A percentile compares a stretch with the other conserved stretches of the same genome.
phyloP scores from a whole-genome alignment of 2,888 invertebrate genomes.

The Oxycera nigricornis region DNA sequence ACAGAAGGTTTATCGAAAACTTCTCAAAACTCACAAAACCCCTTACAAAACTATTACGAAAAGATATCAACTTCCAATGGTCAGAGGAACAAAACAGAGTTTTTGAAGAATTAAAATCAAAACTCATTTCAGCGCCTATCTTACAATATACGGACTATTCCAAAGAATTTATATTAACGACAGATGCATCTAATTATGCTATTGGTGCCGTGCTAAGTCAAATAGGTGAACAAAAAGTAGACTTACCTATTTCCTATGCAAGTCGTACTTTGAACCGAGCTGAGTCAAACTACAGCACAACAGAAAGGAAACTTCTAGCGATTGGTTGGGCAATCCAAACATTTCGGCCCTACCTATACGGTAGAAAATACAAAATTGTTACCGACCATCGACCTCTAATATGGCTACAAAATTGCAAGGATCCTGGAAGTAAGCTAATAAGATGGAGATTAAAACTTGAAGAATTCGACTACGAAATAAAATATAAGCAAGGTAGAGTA shows the following conservation, averaged over 20 bases:
- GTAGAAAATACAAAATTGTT: background rate
- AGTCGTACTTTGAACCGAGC: background rate
- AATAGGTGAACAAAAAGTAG: background rate
- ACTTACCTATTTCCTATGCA: background rate
- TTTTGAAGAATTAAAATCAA: background rate
- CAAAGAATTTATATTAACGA: constrained; percentile 6
- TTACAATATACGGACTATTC: too few species aligned
- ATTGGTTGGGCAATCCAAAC: too few species aligned
- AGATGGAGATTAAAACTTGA: constrained; percentile 13
- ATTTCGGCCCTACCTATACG: constrained; percentile 16
- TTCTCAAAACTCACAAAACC: constrained; percentile 2
- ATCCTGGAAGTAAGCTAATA: constrained; percentile 1
- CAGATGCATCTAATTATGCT: constrained; percentile 28
- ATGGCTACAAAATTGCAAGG: constrained; percentile 19
- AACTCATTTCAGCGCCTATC: constrained; percentile 11
- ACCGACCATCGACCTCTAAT: constrained; percentile 17
- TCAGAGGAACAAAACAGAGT: too few species aligned
- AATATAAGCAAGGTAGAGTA: background rate
- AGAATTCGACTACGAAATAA: too few species aligned
- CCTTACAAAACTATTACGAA: too few species aligned
- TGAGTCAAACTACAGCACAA: background rate
- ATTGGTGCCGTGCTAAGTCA: constrained; percentile 28
- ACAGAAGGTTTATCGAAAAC: background rate
- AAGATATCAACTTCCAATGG: too few species aligned
- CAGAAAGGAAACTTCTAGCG: too few species aligned